Base-by-base conservation (phyloP, 2,888 invertebrate species). In the Hyposoter dolosus region DNA sequence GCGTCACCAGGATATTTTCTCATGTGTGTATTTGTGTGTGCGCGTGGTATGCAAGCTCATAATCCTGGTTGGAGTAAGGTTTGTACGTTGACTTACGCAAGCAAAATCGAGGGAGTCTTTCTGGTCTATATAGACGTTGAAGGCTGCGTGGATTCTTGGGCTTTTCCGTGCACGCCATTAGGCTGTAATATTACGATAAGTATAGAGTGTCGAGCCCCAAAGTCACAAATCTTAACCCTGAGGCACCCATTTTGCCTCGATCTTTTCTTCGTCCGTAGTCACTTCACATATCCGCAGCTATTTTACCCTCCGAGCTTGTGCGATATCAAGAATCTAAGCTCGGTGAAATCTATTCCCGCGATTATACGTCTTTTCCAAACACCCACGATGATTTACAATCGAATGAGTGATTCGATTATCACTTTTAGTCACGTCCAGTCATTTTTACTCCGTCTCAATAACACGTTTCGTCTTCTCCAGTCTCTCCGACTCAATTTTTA, bases 121-220 rank as follows among this genome's bases (percentile, higher is more conserved):
- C 50, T 19, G 12, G 19, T 65, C 23, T 47, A 23, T 76, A 47
- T 66, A 43, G 56, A 9, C 53, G 68, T 47, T 23, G 40, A 63
- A 71, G 47, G 77, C 63, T 19, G 50, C 35, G 45, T 50, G 63
- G n/a, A 68, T 75, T 45, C 56, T 17, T 28, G 63, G 63, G 63
- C 40, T 77, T 71, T 76, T 65, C 63, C 82, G 76, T 71, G 71
- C 82, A 50, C 82, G 82, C 82, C 82, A 82, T 82, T 82, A 82
- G 77, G 50, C 82, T 82, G 82, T 68, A 71, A 82, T 82, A 82
- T 82, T 77, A 77, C 82, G 82, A 76, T 77, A 82, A 82, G 82
- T 82, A 76, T 63, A 76, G 60, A 60, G 50, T 47, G 69, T 50
- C 43, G 63, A 82, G 69, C 82, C 76, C 82, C 63, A 77, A 77